These are phyloP conservation scores for Rhinopithecus roxellana DNA, from an alignment of 2,113 vertebrate genomes.

Conservation along the genomic window DNA sequence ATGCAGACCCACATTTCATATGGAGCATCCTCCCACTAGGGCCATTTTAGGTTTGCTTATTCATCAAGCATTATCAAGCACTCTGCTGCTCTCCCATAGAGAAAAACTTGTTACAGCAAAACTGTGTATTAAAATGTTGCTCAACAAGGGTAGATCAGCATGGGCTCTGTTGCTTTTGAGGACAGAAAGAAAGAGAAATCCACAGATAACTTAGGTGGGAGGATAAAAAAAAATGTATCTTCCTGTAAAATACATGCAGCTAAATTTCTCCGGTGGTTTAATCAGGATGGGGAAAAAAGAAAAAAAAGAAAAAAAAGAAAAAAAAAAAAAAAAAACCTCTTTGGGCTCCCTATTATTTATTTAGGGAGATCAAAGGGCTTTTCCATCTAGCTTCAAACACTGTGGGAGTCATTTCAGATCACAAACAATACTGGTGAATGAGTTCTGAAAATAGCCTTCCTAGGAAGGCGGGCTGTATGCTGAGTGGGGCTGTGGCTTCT, in stretches of 20 bases:
- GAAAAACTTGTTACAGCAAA: not conserved
- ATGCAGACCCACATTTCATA: not conserved
- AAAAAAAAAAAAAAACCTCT: conserved; percentile 48
- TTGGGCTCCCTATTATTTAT: conserved; percentile 85
- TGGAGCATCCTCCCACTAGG: not conserved
- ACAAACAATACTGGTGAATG: conserved; percentile 84
- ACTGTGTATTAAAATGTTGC: conserved; percentile 13
- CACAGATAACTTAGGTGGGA: not conserved
- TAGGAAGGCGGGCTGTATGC: conserved; percentile 73
- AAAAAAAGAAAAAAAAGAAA: not conserved
- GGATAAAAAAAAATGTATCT: conserved; percentile 29
- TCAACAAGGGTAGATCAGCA: not conserved
- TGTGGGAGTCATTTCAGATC: conserved; percentile 85
- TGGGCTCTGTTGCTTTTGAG: not conserved
- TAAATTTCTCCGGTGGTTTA: conserved; percentile 58
- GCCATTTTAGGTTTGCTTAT: not conserved
- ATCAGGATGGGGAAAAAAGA: conserved; percentile 23
- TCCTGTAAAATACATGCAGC: conserved; percentile 42
- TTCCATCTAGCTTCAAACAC: conserved; percentile 84
- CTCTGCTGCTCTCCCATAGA: not conserved
- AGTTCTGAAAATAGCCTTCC: conserved; percentile 84
- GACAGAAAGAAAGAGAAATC: not conserved
- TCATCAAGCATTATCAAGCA: not conserved
- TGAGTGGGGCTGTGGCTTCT: conserved; percentile 65
- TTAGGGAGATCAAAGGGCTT: conserved; percentile 86